A percentile compares a stretch with the other conserved stretches of the same genome.
These are phyloP conservation scores for Phengaris alcon DNA, from an alignment of 2,888 invertebrate genomes.

Conservation along the genomic window DNA sequence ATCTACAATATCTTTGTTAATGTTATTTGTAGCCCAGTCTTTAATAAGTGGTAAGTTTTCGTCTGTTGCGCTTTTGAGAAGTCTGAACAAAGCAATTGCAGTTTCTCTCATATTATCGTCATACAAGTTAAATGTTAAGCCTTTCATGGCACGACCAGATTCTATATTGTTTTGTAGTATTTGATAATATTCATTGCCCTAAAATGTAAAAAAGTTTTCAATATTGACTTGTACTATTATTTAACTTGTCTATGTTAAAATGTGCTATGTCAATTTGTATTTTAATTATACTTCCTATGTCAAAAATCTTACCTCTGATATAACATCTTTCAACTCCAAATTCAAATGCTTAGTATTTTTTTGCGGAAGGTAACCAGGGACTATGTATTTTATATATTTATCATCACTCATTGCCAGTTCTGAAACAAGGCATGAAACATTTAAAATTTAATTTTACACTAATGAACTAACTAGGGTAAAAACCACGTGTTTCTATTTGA, in stretches of 20 bases:
- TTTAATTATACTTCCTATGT: neutral
- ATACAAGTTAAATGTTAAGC: conserved; percentile 70
- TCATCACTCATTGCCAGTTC: conserved; percentile 45
- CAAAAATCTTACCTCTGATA: conserved; percentile 40
- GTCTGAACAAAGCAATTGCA: conserved; percentile 63
- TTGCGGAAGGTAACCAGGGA: conserved; percentile 49
- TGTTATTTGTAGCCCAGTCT: conserved; percentile 59
- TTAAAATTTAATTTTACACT: neutral
- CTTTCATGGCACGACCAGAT: conserved; percentile 53
- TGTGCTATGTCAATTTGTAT: too few species aligned
- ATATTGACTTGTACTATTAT: neutral
- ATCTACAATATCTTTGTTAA: conserved; percentile 73
- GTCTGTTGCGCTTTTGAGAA: conserved; percentile 60
- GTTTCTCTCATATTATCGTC: conserved; percentile 70
- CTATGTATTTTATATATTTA: conserved; percentile 46
- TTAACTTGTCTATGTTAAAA: neutral
- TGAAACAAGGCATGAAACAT: conserved; percentile 33
- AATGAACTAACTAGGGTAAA: neutral
- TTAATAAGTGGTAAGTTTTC: conserved; percentile 56
- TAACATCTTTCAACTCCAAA: conserved; percentile 40
- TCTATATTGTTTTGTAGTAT: conserved; percentile 48
- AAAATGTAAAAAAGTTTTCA: conserved; percentile 41
- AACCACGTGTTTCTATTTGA: neutral
- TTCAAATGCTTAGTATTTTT: conserved; percentile 41
- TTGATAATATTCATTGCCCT: conserved; percentile 53